A percentile compares a stretch with the other conserved stretches of the same genome.
These are phyloP conservation scores for Urophycis tenuis DNA, from an alignment of 2,797 vertebrate species.

Conservation along the genomic window DNA sequence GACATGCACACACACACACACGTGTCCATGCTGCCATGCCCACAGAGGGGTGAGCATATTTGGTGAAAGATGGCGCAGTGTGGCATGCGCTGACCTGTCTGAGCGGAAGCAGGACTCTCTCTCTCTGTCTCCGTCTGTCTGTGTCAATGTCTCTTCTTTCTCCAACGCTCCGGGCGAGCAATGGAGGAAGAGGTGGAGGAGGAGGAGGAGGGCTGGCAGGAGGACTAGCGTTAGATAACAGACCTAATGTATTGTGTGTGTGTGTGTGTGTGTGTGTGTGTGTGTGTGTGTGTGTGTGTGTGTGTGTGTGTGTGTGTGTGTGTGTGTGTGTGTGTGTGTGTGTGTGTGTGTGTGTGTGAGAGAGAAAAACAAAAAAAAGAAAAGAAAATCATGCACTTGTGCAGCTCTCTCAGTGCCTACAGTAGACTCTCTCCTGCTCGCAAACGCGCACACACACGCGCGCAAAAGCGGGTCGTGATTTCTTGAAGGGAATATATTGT, in stretches of 20 bases:
- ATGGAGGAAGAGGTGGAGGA: conserved; percentile 43
- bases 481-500: conserved; percentile 42
- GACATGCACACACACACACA: conserved; percentile 6
- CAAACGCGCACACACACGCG: conserved; percentile 11
- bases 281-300: conserved; percentile 1
- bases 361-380: not conserved
- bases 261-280: conserved; percentile 31
- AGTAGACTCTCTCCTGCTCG: conserved; percentile 28
- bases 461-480: conserved; percentile 31
- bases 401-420: not conserved
- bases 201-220: conserved; percentile 43
- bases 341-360: too few species aligned
- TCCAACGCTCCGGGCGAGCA: conserved; percentile 28
- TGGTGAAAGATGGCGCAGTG: conserved; percentile 19
- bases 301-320: too few species aligned
- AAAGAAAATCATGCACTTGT: not conserved
- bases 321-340: too few species aligned
- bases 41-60: conserved; percentile 17
- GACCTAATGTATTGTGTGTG: conserved; percentile 35
- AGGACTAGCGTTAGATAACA: conserved; percentile 51
- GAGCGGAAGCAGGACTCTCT: conserved; percentile 18
- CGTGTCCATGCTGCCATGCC: conserved; percentile 13
- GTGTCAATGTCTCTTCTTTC: not conserved
- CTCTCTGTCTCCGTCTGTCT: conserved; percentile 18
- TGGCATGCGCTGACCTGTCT: conserved; percentile 29